phyloP scores from a whole-genome alignment of 2,797 vertebrate genomes.

The Capromys pilorides region DNA sequence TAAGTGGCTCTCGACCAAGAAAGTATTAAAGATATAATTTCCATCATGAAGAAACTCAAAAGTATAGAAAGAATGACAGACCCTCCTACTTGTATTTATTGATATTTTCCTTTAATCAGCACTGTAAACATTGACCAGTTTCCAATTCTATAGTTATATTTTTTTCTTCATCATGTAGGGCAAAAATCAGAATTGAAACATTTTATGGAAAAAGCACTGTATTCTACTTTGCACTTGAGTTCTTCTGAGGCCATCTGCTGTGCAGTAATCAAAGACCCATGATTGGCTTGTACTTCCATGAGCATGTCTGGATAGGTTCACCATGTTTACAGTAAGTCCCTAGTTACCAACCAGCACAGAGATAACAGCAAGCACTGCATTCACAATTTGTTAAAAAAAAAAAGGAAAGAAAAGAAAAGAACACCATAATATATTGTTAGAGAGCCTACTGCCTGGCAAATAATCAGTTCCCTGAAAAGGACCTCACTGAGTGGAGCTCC shows the following conservation, averaged over 20 bases:
- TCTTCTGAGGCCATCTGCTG: background rate
- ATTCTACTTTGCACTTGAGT: background rate
- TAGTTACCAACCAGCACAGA: background rate
- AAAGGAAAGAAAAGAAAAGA: too few relatives aligned
- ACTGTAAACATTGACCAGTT: background rate
- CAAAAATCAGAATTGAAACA: background rate
- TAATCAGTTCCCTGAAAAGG: background rate
- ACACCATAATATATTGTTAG: background rate
- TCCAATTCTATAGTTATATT: background rate
- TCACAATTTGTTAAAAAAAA: background rate
- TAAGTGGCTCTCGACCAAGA: background rate
- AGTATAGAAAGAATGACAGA: background rate
- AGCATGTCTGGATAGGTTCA: slow-evolving; percentile 29
- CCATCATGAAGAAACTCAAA: background rate
- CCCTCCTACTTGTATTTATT: background rate
- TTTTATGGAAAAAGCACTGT: background rate
- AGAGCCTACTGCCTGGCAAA: slow-evolving; percentile 6
- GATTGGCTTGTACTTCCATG: background rate
- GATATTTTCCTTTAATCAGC: background rate
- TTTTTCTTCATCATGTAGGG: background rate
- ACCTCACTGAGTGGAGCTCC: background rate
- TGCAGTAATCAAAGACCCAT: background rate
- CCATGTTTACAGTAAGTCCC: background rate
- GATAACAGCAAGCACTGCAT: background rate
- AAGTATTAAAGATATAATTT: background rate